These are phyloP conservation scores for Ictalurus furcatus DNA, from an alignment of 2,113 vertebrate species.

Conservation along the genomic window DNA sequence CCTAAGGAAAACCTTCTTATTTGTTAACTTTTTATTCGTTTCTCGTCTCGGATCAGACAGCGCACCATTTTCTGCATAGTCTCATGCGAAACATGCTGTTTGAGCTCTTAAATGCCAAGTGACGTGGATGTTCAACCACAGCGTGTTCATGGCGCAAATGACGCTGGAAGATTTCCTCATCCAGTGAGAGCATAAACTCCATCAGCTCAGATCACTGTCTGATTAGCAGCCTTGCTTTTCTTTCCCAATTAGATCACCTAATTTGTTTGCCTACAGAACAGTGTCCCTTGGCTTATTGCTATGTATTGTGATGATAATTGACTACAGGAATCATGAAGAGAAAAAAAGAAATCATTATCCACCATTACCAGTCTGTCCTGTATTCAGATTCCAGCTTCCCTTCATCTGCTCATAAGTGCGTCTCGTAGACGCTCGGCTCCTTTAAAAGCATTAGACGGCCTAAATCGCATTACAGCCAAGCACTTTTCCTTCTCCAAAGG, in stretches of 20 bases:
- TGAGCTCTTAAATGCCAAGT: background rate
- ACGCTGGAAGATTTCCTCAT: constrained; percentile 15
- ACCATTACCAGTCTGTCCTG: background rate
- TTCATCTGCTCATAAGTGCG: background rate
- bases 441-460: constrained; percentile 14
- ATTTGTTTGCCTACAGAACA: background rate
- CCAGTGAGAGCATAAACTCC: background rate
- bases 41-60: background rate
- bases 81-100: background rate
- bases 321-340: background rate
- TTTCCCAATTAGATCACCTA: background rate
- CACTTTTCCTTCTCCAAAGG: constrained; percentile 13
- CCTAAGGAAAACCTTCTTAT: background rate
- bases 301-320: background rate
- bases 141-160: constrained; percentile 10
- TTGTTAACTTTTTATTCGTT: background rate
- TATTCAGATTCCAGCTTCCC: too few species aligned
- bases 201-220: constrained; percentile 1
- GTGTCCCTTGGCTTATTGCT: constrained; percentile 16
- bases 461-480: constrained; percentile 19
- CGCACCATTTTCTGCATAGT: background rate
- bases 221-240: constrained; percentile 6
- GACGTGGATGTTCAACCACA: background rate
- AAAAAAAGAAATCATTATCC: background rate
- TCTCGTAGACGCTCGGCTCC: background rate